These are phyloP conservation scores for Eupithecia dodoneata DNA, from an alignment of 2,888 invertebrate species.

Conservation along the genomic window DNA sequence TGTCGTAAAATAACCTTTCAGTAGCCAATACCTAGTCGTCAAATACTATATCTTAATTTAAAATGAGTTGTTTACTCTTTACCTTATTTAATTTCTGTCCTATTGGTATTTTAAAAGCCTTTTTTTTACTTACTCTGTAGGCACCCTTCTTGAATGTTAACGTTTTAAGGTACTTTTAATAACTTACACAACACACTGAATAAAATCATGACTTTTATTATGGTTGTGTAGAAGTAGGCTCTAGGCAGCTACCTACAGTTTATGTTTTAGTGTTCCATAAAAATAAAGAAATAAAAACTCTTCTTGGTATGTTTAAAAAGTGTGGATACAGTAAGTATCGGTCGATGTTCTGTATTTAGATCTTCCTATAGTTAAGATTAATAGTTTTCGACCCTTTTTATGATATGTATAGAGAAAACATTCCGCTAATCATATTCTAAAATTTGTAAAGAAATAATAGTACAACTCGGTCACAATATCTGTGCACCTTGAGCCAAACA, in stretches of 20 bases:
- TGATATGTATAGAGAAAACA: background rate
- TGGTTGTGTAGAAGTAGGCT: slow-evolving; percentile 14
- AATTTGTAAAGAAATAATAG: background rate
- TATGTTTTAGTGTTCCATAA: slow-evolving; percentile 7
- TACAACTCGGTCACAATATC: no score
- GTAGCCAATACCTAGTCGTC: slow-evolving; percentile 5
- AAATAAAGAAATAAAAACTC: slow-evolving; percentile 2
- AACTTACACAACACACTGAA: background rate
- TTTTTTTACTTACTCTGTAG: background rate
- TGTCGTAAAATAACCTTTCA: background rate
- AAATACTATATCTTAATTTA: background rate
- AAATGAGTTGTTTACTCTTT: background rate
- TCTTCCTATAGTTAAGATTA: slow-evolving; percentile 39
- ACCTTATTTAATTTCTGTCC: background rate
- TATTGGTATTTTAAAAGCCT: background rate
- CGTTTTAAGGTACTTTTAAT: background rate
- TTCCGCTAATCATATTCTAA: background rate
- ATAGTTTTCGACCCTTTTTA: slow-evolving; percentile 15
- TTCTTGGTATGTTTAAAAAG: slow-evolving; percentile 9
- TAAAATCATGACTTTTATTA: background rate
- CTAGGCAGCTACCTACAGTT: slow-evolving; percentile 1
- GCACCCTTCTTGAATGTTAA: background rate
- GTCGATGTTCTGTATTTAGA: slow-evolving; percentile 19
- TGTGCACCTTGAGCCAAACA: no score
- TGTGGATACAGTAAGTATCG: slow-evolving; percentile 11